Evolutionary conservation across 2,113 vertebrate species (phyloP).

Genomic region (Odocoileus virginianus): DNA sequence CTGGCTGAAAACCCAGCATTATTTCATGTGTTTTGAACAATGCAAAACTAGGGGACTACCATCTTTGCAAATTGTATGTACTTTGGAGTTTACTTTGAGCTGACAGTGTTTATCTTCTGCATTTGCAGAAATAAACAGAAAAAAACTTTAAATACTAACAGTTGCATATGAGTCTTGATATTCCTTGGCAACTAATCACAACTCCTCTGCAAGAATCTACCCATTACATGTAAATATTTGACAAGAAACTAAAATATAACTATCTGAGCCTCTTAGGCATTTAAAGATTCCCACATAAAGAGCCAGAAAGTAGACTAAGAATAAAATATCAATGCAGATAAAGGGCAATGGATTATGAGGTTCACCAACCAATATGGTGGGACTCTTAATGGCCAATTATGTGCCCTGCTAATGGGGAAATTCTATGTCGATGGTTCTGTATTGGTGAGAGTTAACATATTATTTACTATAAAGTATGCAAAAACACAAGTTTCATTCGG

Average conservation of each 20-base stretch:
- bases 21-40: constrained; percentile 69
- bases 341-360: background rate
- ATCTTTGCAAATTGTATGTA: constrained; percentile 77
- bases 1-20: constrained; percentile 64
- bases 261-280: constrained; percentile 74
- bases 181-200: constrained; percentile 84
- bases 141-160: constrained; percentile 87
- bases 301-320: constrained; percentile 70
- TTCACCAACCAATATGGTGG: background rate
- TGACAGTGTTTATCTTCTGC: constrained; percentile 85
- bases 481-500: background rate
- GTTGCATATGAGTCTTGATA: constrained; percentile 83
- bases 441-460: background rate
- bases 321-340: constrained; percentile 17
- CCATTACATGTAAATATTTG: constrained; percentile 85
- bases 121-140: constrained; percentile 88
- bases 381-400: background rate
- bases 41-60: constrained; percentile 69
- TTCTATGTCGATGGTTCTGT: background rate
- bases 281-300: constrained; percentile 72
- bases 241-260: constrained; percentile 82
- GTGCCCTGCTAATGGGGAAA: background rate
- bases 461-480: background rate
- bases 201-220: constrained; percentile 78
- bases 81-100: constrained; percentile 82